Evolutionary conservation across 1,140 invertebrate species (phyloP).

Genomic region (Ceratina japonica): DNA sequence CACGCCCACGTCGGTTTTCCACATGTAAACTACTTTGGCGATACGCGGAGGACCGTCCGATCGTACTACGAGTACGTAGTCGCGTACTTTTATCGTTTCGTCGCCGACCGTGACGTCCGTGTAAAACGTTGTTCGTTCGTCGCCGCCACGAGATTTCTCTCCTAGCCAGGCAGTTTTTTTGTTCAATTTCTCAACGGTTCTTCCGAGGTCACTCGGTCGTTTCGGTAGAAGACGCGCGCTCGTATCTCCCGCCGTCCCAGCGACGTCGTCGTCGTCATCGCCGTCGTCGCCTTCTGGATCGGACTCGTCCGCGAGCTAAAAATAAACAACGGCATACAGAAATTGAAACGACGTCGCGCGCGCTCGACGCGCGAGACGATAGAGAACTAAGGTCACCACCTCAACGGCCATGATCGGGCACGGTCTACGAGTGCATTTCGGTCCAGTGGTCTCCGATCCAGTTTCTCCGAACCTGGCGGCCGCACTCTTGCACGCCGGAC

Average conservation of each 20-base stretch:
- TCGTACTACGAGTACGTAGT: conserved; percentile 88
- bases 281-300: conserved; percentile 83
- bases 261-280: too few relatives aligned
- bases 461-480: conserved; percentile 87
- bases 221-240: conserved; percentile 66
- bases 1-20: conserved; percentile 69
- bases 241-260: conserved; percentile 72
- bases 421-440: conserved; percentile 85
- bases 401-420: conserved; percentile 89
- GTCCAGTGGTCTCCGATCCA: conserved; percentile 85
- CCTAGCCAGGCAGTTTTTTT: conserved; percentile 83
- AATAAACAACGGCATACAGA: background rate
- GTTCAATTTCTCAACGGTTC: conserved; percentile 63
- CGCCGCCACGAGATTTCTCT: conserved; percentile 65
- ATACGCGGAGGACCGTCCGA: conserved; percentile 85
- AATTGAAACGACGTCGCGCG: background rate
- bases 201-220: too few relatives aligned
- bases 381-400: too few relatives aligned
- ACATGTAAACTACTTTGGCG: conserved; percentile 87
- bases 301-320: conserved; percentile 83
- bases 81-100: conserved; percentile 72
- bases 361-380: too few relatives aligned
- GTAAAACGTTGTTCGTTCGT: conserved; percentile 64
- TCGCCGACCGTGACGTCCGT: conserved; percentile 60
- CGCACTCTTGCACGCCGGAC: conserved; percentile 85